phyloP scores from a whole-genome alignment of 2,797 vertebrate species.

The Chromobotia macracanthus region DNA sequence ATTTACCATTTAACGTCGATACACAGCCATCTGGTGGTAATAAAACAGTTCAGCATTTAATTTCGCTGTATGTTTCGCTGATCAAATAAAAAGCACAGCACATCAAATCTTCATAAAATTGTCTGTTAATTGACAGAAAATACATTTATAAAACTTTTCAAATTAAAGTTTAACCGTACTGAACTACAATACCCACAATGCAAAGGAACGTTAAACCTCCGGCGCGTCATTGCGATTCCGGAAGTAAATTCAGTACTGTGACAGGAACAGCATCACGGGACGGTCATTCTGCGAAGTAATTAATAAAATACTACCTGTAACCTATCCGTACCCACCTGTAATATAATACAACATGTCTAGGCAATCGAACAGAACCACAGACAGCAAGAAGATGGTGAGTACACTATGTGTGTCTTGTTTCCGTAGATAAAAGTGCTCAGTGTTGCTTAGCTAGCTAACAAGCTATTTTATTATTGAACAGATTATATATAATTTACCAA shows the following conservation, averaged over 20 bases:
- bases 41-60: neutral
- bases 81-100: neutral
- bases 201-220: constrained; percentile 6
- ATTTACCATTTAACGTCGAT: constrained; percentile 6
- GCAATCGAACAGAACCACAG: constrained; percentile 88
- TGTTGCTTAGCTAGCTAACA: constrained; percentile 26
- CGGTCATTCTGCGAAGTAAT: constrained; percentile 64
- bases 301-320: constrained; percentile 75
- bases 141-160: neutral
- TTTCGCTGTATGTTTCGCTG: neutral
- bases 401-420: neutral
- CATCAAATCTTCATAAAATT: neutral
- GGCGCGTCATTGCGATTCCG: constrained; percentile 25
- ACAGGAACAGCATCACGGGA: constrained; percentile 61
- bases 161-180: neutral
- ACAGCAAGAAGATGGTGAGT: constrained; percentile 95
- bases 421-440: neutral
- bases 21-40: constrained; percentile 52
- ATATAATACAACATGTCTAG: constrained; percentile 83
- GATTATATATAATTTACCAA: neutral
- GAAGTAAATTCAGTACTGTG: constrained; percentile 43
- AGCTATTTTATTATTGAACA: constrained; percentile 34
- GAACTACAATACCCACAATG: constrained; percentile 54
- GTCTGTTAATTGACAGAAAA: neutral
- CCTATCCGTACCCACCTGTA: constrained; percentile 56